Percentiles rank a stretch among this genome's conserved stretches.
Conservation (phyloP, 35 echinoderm and acorn worm genomes). For the Eucidaris tribuloides region DNA sequence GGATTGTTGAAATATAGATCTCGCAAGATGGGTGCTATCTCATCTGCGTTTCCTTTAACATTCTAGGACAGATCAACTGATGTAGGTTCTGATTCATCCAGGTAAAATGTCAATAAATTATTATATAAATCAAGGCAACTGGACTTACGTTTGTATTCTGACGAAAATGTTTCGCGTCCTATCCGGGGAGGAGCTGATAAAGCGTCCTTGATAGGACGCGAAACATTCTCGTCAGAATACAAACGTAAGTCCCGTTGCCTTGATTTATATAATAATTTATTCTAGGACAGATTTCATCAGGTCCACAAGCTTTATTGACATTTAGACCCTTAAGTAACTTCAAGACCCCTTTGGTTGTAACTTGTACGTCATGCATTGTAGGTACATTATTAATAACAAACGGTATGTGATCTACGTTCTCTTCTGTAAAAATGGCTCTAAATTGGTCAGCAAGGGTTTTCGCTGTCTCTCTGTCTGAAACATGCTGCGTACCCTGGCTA, state of each 20-base stretch:
- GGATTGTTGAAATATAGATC: slow-evolving; percentile 15
- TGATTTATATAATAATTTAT: too few species aligned
- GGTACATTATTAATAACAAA: background rate
- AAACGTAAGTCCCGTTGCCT: too few species aligned
- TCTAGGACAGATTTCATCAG: slow-evolving; percentile 20
- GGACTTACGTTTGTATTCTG: too few species aligned
- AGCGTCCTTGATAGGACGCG: too few species aligned
- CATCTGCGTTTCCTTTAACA: slow-evolving; percentile 27
- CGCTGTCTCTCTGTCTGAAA: background rate
- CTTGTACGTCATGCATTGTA: background rate
- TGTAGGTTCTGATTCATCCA: too few species aligned
- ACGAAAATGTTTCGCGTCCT: too few species aligned
- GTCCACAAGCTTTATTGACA: slow-evolving; percentile 8
- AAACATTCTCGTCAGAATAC: too few species aligned
- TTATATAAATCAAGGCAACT: too few species aligned
- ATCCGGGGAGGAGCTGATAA: too few species aligned
- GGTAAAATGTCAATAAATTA: too few species aligned
- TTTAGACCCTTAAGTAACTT: slow-evolving; percentile 20
- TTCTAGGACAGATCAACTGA: background rate
- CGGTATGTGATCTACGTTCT: background rate
- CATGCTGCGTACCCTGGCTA: background rate
- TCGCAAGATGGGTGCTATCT: slow-evolving; percentile 29
- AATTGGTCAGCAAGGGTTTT: background rate
- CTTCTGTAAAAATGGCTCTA: slow-evolving; percentile 21
- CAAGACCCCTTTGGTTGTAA: background rate